Evolutionary conservation across 2,888 invertebrate genomes (phyloP).

Genomic region (Boloria selene): DNA sequence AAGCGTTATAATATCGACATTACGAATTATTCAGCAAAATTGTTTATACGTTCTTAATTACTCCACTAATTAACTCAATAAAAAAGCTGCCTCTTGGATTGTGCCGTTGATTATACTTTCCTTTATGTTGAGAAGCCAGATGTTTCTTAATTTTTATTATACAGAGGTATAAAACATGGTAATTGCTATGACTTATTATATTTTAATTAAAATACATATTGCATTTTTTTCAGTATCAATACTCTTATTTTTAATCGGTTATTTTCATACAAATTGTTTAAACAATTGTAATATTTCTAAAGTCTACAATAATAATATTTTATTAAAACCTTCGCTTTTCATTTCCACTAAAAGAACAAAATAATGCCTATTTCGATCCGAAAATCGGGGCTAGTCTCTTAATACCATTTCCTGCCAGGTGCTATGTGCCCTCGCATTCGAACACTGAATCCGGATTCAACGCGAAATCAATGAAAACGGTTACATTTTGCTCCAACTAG

Average conservation of each 20-base stretch:
- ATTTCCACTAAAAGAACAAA: too few species aligned
- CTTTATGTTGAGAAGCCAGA: constrained; percentile 23
- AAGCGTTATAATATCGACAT: constrained; percentile 19
- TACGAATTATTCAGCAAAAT: constrained; percentile 24
- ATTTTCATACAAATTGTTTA: too few species aligned
- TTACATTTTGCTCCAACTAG: constrained; percentile 7
- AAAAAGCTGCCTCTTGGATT: constrained; percentile 24
- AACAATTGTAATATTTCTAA: too few species aligned
- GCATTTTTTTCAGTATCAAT: background rate
- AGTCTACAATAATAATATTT: too few species aligned
- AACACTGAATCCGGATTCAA: background rate
- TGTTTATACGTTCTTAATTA: constrained; percentile 29
- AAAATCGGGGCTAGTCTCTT: background rate
- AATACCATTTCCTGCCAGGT: background rate
- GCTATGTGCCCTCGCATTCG: too few species aligned
- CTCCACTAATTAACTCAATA: constrained; percentile 28
- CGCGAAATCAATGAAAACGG: constrained; percentile 15
- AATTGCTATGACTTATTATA: constrained; percentile 13
- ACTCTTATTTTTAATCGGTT: background rate
- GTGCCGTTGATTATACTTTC: constrained; percentile 19
- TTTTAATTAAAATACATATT: background rate
- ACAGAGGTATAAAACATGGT: constrained; percentile 11
- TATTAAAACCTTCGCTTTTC: too few species aligned
- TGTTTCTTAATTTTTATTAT: constrained; percentile 18
- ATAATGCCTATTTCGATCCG: too few species aligned